Evolutionary conservation across 1,140 invertebrate species (phyloP), one percentile per base, ranked within the genome.

Genomic region (Sycophaga agraensis): DNA sequence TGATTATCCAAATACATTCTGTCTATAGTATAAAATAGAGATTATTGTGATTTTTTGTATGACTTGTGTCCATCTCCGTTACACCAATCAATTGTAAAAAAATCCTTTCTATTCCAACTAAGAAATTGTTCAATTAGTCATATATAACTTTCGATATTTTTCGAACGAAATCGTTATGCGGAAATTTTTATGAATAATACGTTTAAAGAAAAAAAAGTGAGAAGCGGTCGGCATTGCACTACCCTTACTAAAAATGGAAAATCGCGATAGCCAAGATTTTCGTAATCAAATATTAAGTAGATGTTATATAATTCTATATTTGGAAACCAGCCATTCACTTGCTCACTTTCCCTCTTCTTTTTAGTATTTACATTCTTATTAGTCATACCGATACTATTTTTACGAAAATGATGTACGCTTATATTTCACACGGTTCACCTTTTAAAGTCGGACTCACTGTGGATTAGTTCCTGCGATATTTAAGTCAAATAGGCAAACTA

Each of bases 241-340:
- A 61, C 31, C 37, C 21, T 7, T 49, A 48, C 24, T 34, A 48
- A 24, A 14, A 46, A 54, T 6, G 11, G 11, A 16, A 40, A 61
- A 48, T 34, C 9, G n/a, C 6, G 42, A 53, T 11, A 37, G 49
- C 40, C 49, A 60, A 45, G 11, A 53, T 53, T 53, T 22, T 42
- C 46, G 37, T 31, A 59, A 61, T 48, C 43, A 39, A 22, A 17
- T n/a, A n/a, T n/a, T n/a, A n/a, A 34, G 31, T 11, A 21, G 12
- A 34, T 28, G 3, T 55, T 48, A 40, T 42, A 48, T 48, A 40
- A 55, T 54, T 48, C 17, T 55, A 54, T 48, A 61, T 26, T 60
- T 60, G 22, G 9, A 39, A 12, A 21, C 3, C 19, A 21, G 34
- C 22, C 28, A 37, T 35, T 60, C 22, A 53, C 22, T 24, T n/a